Evolutionary conservation across 2,797 vertebrate species (phyloP).

Genomic region (Diplodus puntazzo): DNA sequence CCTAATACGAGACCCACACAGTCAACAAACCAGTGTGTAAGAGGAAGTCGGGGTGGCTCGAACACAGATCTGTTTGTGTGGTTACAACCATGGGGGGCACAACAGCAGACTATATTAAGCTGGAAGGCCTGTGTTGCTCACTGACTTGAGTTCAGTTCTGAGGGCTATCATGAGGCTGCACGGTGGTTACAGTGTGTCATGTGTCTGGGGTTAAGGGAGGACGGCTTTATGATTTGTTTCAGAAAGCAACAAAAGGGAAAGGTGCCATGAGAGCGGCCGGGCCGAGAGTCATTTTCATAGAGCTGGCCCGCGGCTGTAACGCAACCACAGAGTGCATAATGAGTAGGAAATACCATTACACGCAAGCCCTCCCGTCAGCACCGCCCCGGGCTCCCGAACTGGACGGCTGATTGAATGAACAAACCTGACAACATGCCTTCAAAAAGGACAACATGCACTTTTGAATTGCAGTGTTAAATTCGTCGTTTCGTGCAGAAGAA

Average conservation of each 20-base stretch:
- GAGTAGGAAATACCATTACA: constrained; percentile 62
- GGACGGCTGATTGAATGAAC: constrained; percentile 1
- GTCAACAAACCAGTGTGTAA: constrained; percentile 43
- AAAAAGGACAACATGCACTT: too few relatives aligned
- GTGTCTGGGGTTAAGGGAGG: constrained; percentile 15
- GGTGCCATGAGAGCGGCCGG: constrained; percentile 17
- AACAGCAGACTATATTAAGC: constrained; percentile 49
- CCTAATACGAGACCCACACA: constrained; percentile 36
- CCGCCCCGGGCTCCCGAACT: constrained; percentile 28
- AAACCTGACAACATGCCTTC: background rate
- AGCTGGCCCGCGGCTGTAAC: constrained; percentile 40
- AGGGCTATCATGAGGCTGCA: constrained; percentile 11
- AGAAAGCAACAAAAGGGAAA: constrained; percentile 23
- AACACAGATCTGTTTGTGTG: constrained; percentile 57
- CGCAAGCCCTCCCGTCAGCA: constrained; percentile 23
- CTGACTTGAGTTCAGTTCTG: constrained; percentile 28
- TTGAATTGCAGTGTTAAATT: background rate
- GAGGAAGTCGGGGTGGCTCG: constrained; percentile 57
- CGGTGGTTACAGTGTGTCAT: constrained; percentile 20
- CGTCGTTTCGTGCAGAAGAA: too few relatives aligned
- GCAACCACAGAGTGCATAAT: constrained; percentile 41
- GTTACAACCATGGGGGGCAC: constrained; percentile 45
- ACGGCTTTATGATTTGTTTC: constrained; percentile 20
- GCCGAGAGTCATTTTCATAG: constrained; percentile 63
- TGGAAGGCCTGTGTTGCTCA: background rate